A percentile compares a stretch with the other conserved stretches of the same genome.
These are phyloP conservation scores for Abrostola triplasia DNA, from an alignment of 2,888 invertebrate species.

Conservation along the genomic window DNA sequence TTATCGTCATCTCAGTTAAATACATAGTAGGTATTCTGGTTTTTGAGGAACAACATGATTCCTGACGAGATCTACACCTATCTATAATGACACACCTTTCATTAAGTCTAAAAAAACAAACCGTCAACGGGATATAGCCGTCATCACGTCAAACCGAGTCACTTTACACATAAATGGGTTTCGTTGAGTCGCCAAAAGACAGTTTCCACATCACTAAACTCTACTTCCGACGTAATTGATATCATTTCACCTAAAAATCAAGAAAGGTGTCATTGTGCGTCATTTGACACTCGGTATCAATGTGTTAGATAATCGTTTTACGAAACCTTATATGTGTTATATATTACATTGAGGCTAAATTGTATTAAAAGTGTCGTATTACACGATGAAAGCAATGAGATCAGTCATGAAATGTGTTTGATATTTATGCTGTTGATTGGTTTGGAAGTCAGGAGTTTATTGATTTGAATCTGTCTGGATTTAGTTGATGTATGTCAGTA, in stretches of 20 bases:
- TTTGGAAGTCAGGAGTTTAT: not conserved
- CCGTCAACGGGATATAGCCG: conserved; percentile 57
- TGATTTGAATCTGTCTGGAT: conserved; percentile 1
- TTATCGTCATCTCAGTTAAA: no score
- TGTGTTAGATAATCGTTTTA: conserved; percentile 61
- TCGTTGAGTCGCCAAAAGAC: conserved; percentile 79
- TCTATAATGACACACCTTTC: conserved; percentile 17
- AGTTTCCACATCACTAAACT: conserved; percentile 84
- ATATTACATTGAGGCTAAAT: conserved; percentile 34
- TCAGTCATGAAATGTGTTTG: not conserved
- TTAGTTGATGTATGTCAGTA: no score
- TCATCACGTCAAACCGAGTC: conserved; percentile 76
- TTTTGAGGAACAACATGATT: no score
- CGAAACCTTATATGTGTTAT: conserved; percentile 69
- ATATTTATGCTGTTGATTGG: not conserved
- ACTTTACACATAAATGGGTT: conserved; percentile 83
- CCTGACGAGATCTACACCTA: not conserved
- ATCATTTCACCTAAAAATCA: conserved; percentile 82
- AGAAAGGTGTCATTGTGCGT: conserved; percentile 71
- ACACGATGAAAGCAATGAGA: not conserved
- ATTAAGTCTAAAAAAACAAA: conserved; percentile 50
- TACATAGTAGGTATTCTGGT: no score
- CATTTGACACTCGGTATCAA: conserved; percentile 66
- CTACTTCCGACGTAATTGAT: conserved; percentile 85
- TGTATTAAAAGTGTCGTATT: conserved; percentile 43